Evolutionary conservation across 2,113 vertebrate genomes (phyloP), one percentile per base, ranked within the genome.

Genomic region (Platysteira castanea): DNA sequence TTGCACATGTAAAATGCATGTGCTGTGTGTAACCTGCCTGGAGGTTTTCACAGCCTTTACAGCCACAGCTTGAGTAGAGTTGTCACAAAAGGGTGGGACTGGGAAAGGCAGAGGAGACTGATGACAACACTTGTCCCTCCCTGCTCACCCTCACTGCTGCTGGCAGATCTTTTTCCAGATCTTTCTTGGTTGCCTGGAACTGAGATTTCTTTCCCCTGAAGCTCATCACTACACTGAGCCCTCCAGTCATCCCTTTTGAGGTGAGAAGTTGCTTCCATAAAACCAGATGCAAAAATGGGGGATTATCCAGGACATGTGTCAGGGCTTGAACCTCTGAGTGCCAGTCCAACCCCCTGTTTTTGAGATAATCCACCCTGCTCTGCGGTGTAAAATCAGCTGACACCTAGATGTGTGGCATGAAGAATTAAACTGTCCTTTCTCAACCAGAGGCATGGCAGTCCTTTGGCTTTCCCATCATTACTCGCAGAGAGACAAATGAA

Each of bases 401-500:
- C 22, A 24, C 13, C 22, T 41, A 18, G 60, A 63, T 67, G 46
- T 11, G 56, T 47, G 67, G 47, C 78, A 91, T 78, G 76, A 64
- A 86, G 33, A 69, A 44, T 68, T 47, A 22, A 77, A 52, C 19
- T 28, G 27, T 22, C 42, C 59, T 13, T 83, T 88, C 64, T 67
- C 54, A 80, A 2, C 71, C 41, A 54, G 39, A 65, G 46, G 42
- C n/a, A 50, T 24, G 67, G 17, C 82, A 64, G 39, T 24, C 16
- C 68, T 89, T 78, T 78, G 76, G 28, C 73, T 95, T 78, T 84
- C 42, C 30, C 83, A 75, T 89, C 30, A 15, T 37, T 49, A 35
- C 83, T 94, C 53, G n/a, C 63, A 84, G 86, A 71, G 71, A 81
- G 28, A 60, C 77, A 89, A 92, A 75, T 75, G 68, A 89, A 96